Base-by-base conservation (phyloP, 2,888 invertebrate species). In the Tipula lateralis region DNA sequence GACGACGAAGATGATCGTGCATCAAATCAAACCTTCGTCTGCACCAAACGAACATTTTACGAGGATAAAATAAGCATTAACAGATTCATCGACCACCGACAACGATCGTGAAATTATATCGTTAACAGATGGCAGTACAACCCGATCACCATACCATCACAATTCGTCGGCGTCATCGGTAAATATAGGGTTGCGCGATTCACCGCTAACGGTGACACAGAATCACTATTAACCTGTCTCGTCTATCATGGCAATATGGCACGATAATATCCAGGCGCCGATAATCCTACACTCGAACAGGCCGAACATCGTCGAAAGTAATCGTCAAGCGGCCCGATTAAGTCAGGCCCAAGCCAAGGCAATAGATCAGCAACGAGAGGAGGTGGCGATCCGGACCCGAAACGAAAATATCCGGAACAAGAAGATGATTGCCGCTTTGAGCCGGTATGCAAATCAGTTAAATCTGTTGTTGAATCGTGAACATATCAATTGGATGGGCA, bases 181-280 rank as follows among this genome's bases (percentile, higher is more conserved):
- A 1, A 24, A 66, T 24, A 12, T 66, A 9, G 9, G 24, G 0
- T 24, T 66, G 24, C 24, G 66, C 24, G 12, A 66, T 66, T 66
- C 66, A 66, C 66, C 66, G 19, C 13, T 66, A 19, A 66, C 66
- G 0, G 24, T 66, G 9, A 66, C 2, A 1, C 82, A 1, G 82
- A 82, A 30, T 30, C 82, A 7, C 16, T 82, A 1, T 30, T 82
- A 13, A 82, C 6, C 9, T 16, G 82, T 2, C 9, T 82, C 34
- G 24, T 34, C 9, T 83, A 83, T 24, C 32, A 83, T 34, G 36
- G 16, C 34, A 83, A 36, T 83, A 83, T 83, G 83, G 83, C 36
- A 36, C 30, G 83, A 2, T 16, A 2, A 1, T 36, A 34, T 83
- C 83, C 83, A 13, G 36, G 36, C 7, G 34, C 83, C 2, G 83